These are phyloP conservation scores for Spilogale gracilis DNA, from an alignment of 2,113 vertebrate species.

Conservation along the genomic window DNA sequence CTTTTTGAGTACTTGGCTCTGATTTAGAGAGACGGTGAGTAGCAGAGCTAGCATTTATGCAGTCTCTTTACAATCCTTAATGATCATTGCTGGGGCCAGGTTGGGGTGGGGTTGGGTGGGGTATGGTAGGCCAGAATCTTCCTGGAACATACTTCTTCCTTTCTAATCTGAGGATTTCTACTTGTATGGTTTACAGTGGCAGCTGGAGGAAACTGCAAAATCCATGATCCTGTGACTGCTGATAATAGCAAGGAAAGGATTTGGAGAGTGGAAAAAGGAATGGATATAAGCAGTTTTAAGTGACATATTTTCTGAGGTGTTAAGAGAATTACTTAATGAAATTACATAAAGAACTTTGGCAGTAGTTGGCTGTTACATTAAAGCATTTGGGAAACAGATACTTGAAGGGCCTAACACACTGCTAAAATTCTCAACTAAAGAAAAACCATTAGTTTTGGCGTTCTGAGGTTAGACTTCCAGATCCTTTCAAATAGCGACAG, in stretches of 20 bases:
- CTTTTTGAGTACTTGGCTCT: conserved; percentile 10
- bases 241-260: conserved; percentile 24
- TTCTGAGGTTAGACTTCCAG: conserved; percentile 1
- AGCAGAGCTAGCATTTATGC: not conserved
- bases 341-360: conserved; percentile 51
- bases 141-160: conserved; percentile 8
- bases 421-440: conserved; percentile 37
- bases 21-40: conserved; percentile 49
- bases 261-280: conserved; percentile 10
- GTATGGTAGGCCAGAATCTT: not conserved
- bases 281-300: conserved; percentile 7
- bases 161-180: conserved; percentile 62
- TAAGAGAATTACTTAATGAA: conserved; percentile 44
- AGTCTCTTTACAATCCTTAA: not conserved
- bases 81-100: not conserved
- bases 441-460: conserved; percentile 6
- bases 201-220: conserved; percentile 4
- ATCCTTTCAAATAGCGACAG: not conserved
- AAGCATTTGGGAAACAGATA: conserved; percentile 44
- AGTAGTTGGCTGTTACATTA: not conserved
- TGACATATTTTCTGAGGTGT: not conserved
- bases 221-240: not conserved
- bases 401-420: not conserved
- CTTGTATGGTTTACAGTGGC: not conserved
- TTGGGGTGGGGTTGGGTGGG: not conserved